Evolutionary conservation across 2,797 vertebrate species (phyloP).

Genomic region (Philypnodon macrostomus): DNA sequence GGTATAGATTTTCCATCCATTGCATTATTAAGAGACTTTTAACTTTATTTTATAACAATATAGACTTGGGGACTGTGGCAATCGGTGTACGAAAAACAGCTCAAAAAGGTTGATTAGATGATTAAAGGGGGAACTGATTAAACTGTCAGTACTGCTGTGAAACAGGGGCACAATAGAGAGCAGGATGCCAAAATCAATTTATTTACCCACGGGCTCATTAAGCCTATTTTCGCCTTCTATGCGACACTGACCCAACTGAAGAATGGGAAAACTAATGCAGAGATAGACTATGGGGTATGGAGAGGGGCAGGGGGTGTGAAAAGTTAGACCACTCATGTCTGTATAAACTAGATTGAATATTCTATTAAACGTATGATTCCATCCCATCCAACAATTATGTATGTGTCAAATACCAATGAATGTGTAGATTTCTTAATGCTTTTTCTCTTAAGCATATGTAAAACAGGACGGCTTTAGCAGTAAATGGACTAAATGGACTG

Average conservation of each 20-base stretch:
- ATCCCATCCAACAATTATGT: no score
- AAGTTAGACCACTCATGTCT: no score
- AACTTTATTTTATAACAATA: conserved; percentile 32
- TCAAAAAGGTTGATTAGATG: conserved; percentile 51
- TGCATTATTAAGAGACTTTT: conserved; percentile 5
- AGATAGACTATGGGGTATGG: conserved; percentile 10
- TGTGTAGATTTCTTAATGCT: no score
- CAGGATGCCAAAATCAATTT: conserved; percentile 43
- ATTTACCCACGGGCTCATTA: conserved; percentile 48
- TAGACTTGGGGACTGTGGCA: conserved; percentile 14
- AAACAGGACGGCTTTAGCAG: no score
- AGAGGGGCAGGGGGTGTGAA: conserved; percentile 11
- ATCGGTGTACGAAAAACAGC: conserved; percentile 16
- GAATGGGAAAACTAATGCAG: conserved; percentile 25
- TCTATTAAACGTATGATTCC: no score
- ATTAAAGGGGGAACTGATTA: conserved; percentile 55
- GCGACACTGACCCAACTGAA: conserved; percentile 37
- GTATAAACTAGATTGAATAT: no score
- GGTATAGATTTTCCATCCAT: not conserved
- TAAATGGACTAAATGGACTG: no score
- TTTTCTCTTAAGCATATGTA: no score
- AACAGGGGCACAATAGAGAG: conserved; percentile 30
- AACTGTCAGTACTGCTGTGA: conserved; percentile 31
- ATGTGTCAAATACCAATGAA: no score
- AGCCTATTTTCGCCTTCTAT: conserved; percentile 41